Evolutionary conservation across 1,140 invertebrate species (phyloP), one percentile per base, ranked within the genome.

Genomic region (Aricia agestis): DNA sequence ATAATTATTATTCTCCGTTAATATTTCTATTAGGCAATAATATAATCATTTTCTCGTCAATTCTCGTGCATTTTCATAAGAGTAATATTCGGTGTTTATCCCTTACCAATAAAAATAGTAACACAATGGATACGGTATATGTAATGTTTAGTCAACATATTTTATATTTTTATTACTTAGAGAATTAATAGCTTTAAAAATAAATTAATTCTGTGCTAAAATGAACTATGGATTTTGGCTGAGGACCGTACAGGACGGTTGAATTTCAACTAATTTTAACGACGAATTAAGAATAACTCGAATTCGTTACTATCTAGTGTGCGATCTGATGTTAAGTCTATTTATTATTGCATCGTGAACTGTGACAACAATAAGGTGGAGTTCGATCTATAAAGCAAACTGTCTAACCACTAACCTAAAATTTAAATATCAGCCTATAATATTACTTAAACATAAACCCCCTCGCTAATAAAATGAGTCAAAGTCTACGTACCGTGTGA

Each of bases 301-400:
- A 52, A 52, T 52, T 52, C 45, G 11, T 52, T 4, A 52, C 45
- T 52, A 52, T 15, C 45, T 52, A 52, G 13, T 52, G 59, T 63
- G 59, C 59, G 17, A 19, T 63, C 10, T 19, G 45, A 52, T 52
- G 59, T 59, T 18, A 59, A 59, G 18, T 59, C 58, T 59, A 59
- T 59, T 59, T 19, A 59, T 59, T 19, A 18, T 59, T 59, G 58
- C 58, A 19, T 59, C n/a, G 18, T 63, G 59, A 31, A 52, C 11
- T 19, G 59, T 19, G 59, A 63, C 18, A 63, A 63, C 59, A 63
- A 25, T 63, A 63, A 63, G n/a, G 58, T 59, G 58, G 19, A 63
- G n/a, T 17, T 59, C n/a, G 19, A 11, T 63, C 59, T 63, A 63
- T 25, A 63, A 63, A 59, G 58, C 58, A 59, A 59, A 6, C 58